A percentile compares a stretch with the other conserved stretches of the same genome.
Conservation (phyloP, 2,797 vertebrate species). For the Phataginus tricuspis region DNA sequence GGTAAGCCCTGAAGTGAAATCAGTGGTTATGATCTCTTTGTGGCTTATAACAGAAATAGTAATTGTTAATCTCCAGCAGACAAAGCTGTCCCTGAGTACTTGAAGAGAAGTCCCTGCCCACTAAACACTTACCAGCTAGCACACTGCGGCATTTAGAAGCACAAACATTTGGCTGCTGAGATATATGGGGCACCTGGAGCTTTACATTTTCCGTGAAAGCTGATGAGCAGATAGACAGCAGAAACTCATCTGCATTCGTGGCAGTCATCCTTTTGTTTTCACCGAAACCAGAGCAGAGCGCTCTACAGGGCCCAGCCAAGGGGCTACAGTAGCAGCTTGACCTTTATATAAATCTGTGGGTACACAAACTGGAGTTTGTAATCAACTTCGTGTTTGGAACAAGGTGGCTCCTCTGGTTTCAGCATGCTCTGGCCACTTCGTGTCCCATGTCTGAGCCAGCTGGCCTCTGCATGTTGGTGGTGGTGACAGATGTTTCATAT, state of each 20-base stretch:
- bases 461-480: not conserved
- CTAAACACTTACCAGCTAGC: not conserved
- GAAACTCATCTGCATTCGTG: not conserved
- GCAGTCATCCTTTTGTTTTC: not conserved
- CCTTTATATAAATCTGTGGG: not conserved
- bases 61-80: conserved; percentile 1
- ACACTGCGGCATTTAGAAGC: not conserved
- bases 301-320: not conserved
- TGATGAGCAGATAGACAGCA: not conserved
- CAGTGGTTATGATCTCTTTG: not conserved
- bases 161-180: not conserved
- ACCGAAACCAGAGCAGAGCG: not conserved
- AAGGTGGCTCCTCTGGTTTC: not conserved
- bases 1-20: not conserved
- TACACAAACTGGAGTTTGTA: not conserved
- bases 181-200: not conserved
- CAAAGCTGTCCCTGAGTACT: not conserved
- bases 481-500: conserved; percentile 32
- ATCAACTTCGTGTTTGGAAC: not conserved
- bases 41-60: not conserved
- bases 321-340: not conserved
- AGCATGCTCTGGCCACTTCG: not conserved
- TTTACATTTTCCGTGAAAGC: not conserved
- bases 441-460: not conserved
- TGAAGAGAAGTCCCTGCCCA: not conserved